Evolutionary conservation across 2,113 vertebrate genomes (phyloP).

Genomic region (Aldabrachelys gigantea): DNA sequence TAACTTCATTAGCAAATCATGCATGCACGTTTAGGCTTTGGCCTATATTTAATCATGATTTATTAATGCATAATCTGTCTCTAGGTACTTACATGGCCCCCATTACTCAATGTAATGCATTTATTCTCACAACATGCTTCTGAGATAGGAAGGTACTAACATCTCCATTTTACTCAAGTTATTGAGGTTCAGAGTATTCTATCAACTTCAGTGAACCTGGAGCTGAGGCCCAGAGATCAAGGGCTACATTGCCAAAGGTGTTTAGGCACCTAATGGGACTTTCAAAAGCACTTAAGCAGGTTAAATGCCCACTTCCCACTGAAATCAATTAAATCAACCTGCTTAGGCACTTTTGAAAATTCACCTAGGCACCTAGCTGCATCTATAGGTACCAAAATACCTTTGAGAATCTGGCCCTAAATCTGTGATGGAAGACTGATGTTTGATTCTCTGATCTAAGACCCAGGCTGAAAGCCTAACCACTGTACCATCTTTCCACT

Average conservation of each 20-base stretch:
- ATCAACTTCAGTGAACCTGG: background rate
- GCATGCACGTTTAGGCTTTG: constrained; percentile 62
- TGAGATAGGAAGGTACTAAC: constrained; percentile 9
- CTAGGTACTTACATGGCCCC: background rate
- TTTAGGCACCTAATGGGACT: background rate
- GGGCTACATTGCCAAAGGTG: background rate
- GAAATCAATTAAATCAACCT: background rate
- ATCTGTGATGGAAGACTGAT: background rate
- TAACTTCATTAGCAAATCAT: constrained; percentile 71
- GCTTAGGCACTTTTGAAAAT: background rate
- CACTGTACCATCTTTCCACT: background rate
- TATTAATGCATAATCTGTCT: constrained; percentile 47
- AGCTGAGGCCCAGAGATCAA: background rate
- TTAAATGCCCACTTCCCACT: background rate
- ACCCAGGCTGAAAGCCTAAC: background rate
- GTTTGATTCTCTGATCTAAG: background rate
- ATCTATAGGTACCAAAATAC: background rate
- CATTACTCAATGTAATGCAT: constrained; percentile 25
- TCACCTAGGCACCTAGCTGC: background rate
- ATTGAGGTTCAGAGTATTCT: no score
- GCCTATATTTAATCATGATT: constrained; percentile 75
- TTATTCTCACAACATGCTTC: constrained; percentile 31
- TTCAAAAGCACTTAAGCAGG: background rate
- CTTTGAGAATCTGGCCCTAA: background rate
- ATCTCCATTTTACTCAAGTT: constrained; percentile 22